These are phyloP conservation scores for Mesoligia furuncula DNA, from an alignment of 2,888 invertebrate genomes.

Conservation along the genomic window DNA sequence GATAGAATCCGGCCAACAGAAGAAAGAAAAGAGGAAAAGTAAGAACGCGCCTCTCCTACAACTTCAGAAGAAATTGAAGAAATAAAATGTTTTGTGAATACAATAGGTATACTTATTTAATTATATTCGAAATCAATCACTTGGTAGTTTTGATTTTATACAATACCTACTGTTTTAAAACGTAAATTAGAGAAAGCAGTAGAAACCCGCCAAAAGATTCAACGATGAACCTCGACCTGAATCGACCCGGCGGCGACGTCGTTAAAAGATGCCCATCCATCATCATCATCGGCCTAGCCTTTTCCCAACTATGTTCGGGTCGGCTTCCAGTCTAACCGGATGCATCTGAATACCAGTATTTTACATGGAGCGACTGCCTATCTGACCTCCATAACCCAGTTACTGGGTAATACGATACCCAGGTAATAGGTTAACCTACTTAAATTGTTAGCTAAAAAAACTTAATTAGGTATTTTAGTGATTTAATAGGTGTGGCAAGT, in stretches of 20 bases:
- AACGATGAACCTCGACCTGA: too few species aligned
- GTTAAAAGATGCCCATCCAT: too few species aligned
- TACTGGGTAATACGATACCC: not conserved
- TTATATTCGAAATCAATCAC: conserved; percentile 13
- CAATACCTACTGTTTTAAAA: not conserved
- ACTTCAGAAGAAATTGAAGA: conserved; percentile 76
- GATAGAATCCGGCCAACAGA: conserved; percentile 81
- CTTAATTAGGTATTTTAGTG: too few species aligned
- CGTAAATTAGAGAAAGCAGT: too few species aligned
- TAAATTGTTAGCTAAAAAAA: too few species aligned
- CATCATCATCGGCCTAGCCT: too few species aligned
- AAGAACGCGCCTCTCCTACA: conserved; percentile 85
- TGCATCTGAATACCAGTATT: not conserved
- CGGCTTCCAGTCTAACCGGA: not conserved
- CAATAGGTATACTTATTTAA: not conserved
- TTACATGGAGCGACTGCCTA: too few species aligned
- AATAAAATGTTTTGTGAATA: conserved; percentile 14
- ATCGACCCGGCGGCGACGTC: too few species aligned
- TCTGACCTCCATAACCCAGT: not conserved
- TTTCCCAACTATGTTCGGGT: too few species aligned
- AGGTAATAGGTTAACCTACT: too few species aligned
- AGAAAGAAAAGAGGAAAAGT: conserved; percentile 84
- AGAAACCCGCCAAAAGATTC: too few species aligned
- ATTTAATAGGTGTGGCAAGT: not conserved
- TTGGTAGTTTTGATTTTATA: conserved; percentile 1